Evolutionary conservation across 2,113 vertebrate species (phyloP).

Genomic region (Sebastes fasciatus): DNA sequence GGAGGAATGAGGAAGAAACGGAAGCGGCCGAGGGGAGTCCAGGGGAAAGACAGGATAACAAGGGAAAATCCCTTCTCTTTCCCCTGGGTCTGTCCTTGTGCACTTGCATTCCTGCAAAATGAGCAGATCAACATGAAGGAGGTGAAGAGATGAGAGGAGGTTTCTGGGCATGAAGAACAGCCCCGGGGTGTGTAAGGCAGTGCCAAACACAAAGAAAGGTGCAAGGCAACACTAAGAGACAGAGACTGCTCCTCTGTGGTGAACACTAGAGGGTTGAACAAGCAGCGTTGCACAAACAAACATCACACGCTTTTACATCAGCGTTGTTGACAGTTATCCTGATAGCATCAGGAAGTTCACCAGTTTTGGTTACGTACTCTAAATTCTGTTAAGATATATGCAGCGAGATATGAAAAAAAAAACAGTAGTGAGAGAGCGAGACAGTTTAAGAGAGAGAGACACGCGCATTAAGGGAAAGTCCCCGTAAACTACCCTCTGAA

Average conservation of each 20-base stretch:
- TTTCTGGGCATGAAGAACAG: constrained; percentile 52
- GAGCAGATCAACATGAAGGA: constrained; percentile 59
- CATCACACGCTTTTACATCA: constrained; percentile 42
- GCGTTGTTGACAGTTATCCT: constrained; percentile 52
- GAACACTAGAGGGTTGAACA: constrained; percentile 19
- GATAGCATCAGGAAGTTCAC: constrained; percentile 56
- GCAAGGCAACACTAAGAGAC: constrained; percentile 22
- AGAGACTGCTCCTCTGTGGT: constrained; percentile 19
- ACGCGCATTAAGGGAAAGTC: constrained; percentile 82
- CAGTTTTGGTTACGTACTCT: constrained; percentile 33
- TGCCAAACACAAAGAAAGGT: constrained; percentile 46
- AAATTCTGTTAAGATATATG: constrained; percentile 15
- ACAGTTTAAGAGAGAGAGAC: constrained; percentile 63
- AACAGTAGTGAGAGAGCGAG: constrained; percentile 48
- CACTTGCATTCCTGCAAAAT: constrained; percentile 73
- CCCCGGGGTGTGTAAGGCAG: constrained; percentile 36
- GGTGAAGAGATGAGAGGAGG: constrained; percentile 49
- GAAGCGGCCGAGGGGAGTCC: constrained; percentile 63
- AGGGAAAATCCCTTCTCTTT: constrained; percentile 84
- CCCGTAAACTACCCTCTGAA: constrained; percentile 82
- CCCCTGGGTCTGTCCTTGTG: constrained; percentile 67
- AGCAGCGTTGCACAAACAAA: constrained; percentile 50
- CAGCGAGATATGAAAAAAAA: constrained; percentile 42
- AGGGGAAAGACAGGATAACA: constrained; percentile 71
- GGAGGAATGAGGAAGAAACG: constrained; percentile 57